These are phyloP conservation scores for Anthopleura sola DNA, from an alignment of 64 coral and sea anemone genomes.

Conservation along the genomic window DNA sequence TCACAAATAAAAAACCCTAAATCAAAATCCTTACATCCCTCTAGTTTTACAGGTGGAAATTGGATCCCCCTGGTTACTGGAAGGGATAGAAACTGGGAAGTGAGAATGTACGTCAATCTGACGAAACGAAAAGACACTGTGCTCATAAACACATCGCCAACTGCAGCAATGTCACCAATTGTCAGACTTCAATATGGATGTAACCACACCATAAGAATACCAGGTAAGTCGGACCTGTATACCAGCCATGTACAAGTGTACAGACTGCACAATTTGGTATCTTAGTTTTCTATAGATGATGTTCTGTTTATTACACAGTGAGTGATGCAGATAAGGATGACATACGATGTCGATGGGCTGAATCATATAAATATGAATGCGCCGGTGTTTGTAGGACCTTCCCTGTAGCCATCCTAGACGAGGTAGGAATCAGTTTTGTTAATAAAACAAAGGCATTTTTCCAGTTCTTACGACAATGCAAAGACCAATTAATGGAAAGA, in stretches of 20 bases:
- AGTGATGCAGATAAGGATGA: conserved; percentile 78
- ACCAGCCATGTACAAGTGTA: too few species aligned
- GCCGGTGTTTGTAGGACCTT: conserved; percentile 53
- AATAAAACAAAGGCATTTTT: too few species aligned
- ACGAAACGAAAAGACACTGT: conserved; percentile 60
- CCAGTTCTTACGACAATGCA: too few species aligned
- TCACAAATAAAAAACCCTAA: too few species aligned
- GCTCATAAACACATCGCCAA: conserved; percentile 65
- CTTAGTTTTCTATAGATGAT: background rate
- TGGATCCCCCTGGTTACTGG: conserved; percentile 37
- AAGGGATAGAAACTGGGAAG: conserved; percentile 33
- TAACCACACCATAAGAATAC: conserved; percentile 70
- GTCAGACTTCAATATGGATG: conserved; percentile 60
- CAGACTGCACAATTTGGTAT: too few species aligned
- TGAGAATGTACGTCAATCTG: conserved; percentile 73
- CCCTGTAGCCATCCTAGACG: conserved; percentile 29
- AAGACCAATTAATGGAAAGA: too few species aligned
- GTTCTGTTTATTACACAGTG: conserved; percentile 20
- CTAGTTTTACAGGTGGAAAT: conserved; percentile 7
- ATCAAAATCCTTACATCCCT: too few species aligned
- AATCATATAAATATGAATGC: conserved; percentile 51
- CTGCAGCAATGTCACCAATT: conserved; percentile 62
- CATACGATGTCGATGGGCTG: conserved; percentile 81
- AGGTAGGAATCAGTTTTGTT: background rate
- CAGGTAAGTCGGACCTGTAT: conserved; percentile 30